A percentile compares a stretch with the other conserved stretches of the same genome.
Evolutionary conservation across 2,888 invertebrate species (phyloP).

Genomic region (Acleris sparsana): DNA sequence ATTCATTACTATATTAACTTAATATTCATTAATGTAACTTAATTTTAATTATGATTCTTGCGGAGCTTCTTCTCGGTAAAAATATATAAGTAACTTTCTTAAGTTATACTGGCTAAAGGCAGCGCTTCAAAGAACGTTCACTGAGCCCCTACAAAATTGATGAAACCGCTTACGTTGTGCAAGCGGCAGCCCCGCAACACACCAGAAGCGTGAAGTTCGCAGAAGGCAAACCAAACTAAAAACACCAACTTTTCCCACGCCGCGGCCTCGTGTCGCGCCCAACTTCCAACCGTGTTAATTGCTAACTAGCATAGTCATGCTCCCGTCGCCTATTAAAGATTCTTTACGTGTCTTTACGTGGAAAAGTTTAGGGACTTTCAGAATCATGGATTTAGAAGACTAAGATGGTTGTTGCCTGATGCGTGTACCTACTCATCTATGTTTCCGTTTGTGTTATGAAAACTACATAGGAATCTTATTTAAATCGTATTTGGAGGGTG

Average conservation of each 20-base stretch:
- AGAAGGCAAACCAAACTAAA: constrained; percentile 24
- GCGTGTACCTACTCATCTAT: not conserved
- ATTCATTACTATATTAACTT: no score
- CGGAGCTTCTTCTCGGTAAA: no score
- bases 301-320: constrained; percentile 8
- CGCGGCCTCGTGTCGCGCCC: constrained; percentile 1
- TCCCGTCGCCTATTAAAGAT: not conserved
- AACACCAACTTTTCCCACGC: constrained; percentile 17
- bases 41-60: no score
- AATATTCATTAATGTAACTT: no score
- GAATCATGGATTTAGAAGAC: no score
- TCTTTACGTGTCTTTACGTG: not conserved
- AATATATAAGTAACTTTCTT: no score
- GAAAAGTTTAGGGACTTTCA: constrained; percentile 1
- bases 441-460: not conserved
- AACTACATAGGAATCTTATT: no score
- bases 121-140: no score
- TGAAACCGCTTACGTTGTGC: constrained; percentile 4
- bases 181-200: constrained; percentile 10
- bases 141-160: not conserved
- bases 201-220: constrained; percentile 6
- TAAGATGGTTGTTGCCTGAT: not conserved
- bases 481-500: no score
- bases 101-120: no score
- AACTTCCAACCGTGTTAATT: constrained; percentile 13